A percentile compares a stretch with the other conserved stretches of the same genome.
Evolutionary conservation across 2,797 vertebrate genomes (phyloP).

Genomic region (Epinephelus coioides): DNA sequence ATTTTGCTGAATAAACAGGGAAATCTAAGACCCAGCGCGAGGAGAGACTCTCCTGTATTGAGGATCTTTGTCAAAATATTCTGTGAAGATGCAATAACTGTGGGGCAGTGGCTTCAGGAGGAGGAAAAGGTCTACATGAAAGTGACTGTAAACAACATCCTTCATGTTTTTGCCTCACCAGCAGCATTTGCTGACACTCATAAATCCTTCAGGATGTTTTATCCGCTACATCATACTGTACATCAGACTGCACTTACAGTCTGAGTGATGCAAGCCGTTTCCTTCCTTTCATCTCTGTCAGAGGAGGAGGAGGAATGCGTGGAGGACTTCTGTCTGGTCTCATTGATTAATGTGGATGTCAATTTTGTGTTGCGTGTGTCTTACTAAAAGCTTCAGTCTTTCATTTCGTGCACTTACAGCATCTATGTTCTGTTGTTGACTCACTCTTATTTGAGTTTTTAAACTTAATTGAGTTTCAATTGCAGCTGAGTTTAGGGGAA

Average conservation of each 20-base stretch:
- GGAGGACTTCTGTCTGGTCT: slow-evolving; percentile 21
- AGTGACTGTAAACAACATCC: slow-evolving; percentile 35
- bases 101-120: slow-evolving; percentile 8
- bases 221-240: slow-evolving; percentile 19
- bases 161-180: slow-evolving; percentile 39
- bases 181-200: slow-evolving; percentile 25
- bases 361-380: slow-evolving; percentile 4
- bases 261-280: slow-evolving; percentile 38
- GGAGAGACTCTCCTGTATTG: neutral
- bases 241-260: slow-evolving; percentile 39
- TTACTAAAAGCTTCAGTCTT: neutral
- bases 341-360: slow-evolving; percentile 34
- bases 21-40: neutral
- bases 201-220: slow-evolving; percentile 44
- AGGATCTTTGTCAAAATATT: slow-evolving; percentile 25
- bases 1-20: slow-evolving; percentile 30
- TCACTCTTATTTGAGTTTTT: neutral
- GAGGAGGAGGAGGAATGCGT: slow-evolving; percentile 21
- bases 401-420: neutral
- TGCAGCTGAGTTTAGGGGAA: neutral
- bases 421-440: neutral
- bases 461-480: neutral
- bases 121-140: slow-evolving; percentile 23
- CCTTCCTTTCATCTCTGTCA: slow-evolving; percentile 7
- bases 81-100: slow-evolving; percentile 10